Conservation (phyloP, 2,888 invertebrate genomes). For the Agrochola macilenta region DNA sequence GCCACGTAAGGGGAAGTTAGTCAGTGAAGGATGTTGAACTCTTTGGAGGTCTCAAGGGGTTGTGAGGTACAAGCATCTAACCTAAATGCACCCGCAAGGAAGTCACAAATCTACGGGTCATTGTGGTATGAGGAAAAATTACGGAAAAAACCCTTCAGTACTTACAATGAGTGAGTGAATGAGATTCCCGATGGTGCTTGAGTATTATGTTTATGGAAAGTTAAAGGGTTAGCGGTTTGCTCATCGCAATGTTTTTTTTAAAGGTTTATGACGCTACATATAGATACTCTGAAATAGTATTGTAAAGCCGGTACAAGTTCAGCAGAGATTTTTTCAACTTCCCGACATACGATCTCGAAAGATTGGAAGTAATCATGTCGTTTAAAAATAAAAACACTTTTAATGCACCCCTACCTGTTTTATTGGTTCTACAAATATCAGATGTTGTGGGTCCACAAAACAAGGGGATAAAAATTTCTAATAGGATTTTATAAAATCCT, state of each 20-base stretch:
- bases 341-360: neutral
- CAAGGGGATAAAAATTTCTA: no score
- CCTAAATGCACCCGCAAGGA: conserved; percentile 53
- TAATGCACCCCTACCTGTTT: neutral
- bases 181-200: conserved; percentile 34
- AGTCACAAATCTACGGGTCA: conserved; percentile 60
- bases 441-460: neutral
- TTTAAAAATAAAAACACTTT: neutral
- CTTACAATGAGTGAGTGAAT: conserved; percentile 44
- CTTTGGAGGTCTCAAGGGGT: conserved; percentile 47
- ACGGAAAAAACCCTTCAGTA: conserved; percentile 47
- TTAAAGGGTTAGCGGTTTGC: neutral
- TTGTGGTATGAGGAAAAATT: conserved; percentile 61
- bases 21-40: conserved; percentile 57
- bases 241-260: neutral
- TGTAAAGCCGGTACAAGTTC: neutral
- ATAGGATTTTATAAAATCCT: neutral
- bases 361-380: neutral
- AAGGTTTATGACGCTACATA: neutral
- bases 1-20: conserved; percentile 29
- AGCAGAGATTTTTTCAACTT: neutral
- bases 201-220: conserved; percentile 11
- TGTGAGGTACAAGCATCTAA: conserved; percentile 35
- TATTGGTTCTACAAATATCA: neutral
- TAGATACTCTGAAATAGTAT: neutral